Conservation (phyloP, 2,113 vertebrate genomes). For the Pedionomus torquatus region DNA sequence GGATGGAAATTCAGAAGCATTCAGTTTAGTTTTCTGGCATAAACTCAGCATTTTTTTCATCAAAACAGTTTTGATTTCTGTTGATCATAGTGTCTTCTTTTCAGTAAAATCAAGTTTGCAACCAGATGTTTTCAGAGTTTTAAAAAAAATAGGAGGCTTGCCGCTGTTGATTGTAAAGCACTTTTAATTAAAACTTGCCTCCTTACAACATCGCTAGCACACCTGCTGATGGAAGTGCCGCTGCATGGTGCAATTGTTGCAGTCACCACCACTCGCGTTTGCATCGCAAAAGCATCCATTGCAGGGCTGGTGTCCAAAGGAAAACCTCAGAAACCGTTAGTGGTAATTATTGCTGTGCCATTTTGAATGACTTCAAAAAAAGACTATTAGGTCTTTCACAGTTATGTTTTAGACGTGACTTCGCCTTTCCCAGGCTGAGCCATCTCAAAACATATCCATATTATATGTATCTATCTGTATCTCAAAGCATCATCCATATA, state of each 20-base stretch:
- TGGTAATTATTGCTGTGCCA: not conserved
- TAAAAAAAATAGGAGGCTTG: not conserved
- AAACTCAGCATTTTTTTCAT: not conserved
- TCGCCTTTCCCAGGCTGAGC: not conserved
- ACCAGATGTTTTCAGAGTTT: not conserved
- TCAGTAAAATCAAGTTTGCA: not conserved
- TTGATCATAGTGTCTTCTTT: not conserved
- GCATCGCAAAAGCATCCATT: not conserved
- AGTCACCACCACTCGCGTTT: not conserved
- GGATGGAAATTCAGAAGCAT: not conserved
- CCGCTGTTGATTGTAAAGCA: not conserved
- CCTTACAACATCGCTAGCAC: not conserved
- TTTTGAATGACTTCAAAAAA: not conserved
- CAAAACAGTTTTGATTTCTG: slow-evolving; percentile 8
- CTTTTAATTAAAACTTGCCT: not conserved
- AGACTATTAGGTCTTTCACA: not conserved
- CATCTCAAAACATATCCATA: not conserved
- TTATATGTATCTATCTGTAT: too few relatives aligned
- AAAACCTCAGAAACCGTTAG: not conserved
- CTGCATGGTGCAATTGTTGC: not conserved
- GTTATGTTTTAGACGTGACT: not conserved
- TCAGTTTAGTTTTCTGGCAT: not conserved
- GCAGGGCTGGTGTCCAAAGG: not conserved
- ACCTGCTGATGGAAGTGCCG: not conserved
- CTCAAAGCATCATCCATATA: not conserved